Base-by-base conservation (phyloP, 2,888 invertebrate genomes). In the Conchocele bisecta region DNA sequence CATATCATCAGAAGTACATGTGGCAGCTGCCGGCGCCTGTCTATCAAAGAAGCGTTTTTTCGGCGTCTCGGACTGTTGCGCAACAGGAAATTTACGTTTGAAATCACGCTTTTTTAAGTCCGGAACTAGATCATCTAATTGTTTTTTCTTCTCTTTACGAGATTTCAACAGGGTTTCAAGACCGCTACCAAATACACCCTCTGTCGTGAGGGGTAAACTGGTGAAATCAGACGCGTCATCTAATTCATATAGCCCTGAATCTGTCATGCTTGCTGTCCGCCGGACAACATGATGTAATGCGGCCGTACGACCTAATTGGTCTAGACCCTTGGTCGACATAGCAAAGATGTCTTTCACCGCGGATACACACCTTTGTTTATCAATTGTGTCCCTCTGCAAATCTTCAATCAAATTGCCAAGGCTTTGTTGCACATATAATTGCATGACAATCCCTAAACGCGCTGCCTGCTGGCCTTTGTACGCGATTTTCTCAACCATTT, bases 391-490 rank as follows among this genome's bases (percentile, higher is more conserved):
- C 5, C 54, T 48, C 37, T 63, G 15, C 1, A 69, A 13, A 28
- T 29, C 42, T 15, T 42, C 26, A 1, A 68, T 17, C 13, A 73
- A 35, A 39, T 46, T 42, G 11, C 64, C 73, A 2, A 73, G 41
- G 31, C 68, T 48, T 46, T 73, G 68, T 24, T 68, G 65, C 6
- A 65, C 24, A 26, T 71, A 71, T 28, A 60, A 9, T 31, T 63
- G 44, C 1, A 63, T 63, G 3, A 72, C 46, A 11, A 67, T 17
- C 15, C 71, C 65, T 9, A 66, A 35, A 26, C 64, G 24, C 11
- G 67, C 51, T 13, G 73, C 58, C n/a, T 67, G 67, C 29, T 63
- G 66, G 22, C 67, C 73, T 35, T 64, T 63, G 39, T 59, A 68
- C 1, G 60, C 59, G n/a, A 67, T 63, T 17, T 63, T 72, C n/a